These are phyloP conservation scores for Dolichomitus sp. DNA, from an alignment of 2,888 invertebrate genomes.

Conservation along the genomic window DNA sequence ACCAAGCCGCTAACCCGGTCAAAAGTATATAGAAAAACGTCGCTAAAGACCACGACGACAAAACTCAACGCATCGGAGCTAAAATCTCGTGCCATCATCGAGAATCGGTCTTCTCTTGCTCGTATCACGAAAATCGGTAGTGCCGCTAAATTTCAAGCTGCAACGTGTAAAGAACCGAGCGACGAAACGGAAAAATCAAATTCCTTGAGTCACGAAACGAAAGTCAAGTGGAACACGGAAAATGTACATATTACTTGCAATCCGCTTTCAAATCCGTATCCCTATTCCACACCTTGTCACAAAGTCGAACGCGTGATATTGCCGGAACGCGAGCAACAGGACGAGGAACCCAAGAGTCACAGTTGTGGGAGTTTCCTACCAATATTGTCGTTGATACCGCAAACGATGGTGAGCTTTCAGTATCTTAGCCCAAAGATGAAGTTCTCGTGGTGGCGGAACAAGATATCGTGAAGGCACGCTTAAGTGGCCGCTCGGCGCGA, in stretches of 20 bases:
- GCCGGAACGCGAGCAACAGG: slow-evolving; percentile 60
- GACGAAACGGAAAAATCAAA: slow-evolving; percentile 42
- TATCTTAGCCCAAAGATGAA: slow-evolving; percentile 87
- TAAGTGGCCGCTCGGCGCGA: slow-evolving; percentile 71
- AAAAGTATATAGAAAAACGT: slow-evolving; percentile 83
- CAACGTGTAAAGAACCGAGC: slow-evolving; percentile 4
- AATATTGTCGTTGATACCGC: slow-evolving; percentile 82
- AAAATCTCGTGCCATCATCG: neutral
- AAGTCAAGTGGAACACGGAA: slow-evolving; percentile 74
- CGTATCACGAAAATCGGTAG: slow-evolving; percentile 31
- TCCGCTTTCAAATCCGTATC: slow-evolving; percentile 80
- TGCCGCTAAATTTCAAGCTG: neutral
- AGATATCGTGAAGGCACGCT: slow-evolving; percentile 89
- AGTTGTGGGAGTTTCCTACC: slow-evolving; percentile 83
- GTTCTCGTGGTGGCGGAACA: slow-evolving; percentile 90
- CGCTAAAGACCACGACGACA: slow-evolving; percentile 74
- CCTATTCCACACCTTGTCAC: slow-evolving; percentile 80
- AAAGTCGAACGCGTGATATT: slow-evolving; percentile 68
- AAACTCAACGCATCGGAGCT: slow-evolving; percentile 18
- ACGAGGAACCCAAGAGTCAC: slow-evolving; percentile 77
- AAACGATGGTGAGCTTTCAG: slow-evolving; percentile 83
- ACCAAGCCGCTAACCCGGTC: slow-evolving; percentile 75
- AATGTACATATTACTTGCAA: slow-evolving; percentile 81
- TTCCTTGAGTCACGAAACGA: slow-evolving; percentile 53
- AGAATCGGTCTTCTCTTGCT: slow-evolving; percentile 3